phyloP scores from a whole-genome alignment of 2,797 vertebrate species.

The Poecilia picta region DNA sequence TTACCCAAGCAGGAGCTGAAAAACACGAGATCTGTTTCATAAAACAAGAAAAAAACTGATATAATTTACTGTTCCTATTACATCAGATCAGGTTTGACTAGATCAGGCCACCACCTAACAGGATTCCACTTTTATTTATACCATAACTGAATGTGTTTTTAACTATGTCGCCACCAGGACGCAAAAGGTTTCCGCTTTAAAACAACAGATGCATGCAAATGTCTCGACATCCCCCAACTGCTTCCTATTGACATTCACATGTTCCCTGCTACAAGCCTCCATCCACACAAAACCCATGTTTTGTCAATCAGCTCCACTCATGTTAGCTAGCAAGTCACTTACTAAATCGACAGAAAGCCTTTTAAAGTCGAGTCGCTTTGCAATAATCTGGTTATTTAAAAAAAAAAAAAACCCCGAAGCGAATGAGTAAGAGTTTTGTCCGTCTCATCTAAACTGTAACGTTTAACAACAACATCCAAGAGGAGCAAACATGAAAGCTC shows the following conservation, averaged over 20 bases:
- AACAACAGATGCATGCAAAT: neutral
- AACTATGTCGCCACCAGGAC: neutral
- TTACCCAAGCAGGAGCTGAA: neutral
- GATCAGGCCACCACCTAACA: neutral
- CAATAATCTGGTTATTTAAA: neutral
- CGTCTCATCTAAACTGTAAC: neutral
- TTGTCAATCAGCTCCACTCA: slow-evolving; percentile 49
- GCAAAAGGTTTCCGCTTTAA: slow-evolving; percentile 8
- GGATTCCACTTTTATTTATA: neutral
- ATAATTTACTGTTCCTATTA: neutral
- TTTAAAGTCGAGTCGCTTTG: neutral
- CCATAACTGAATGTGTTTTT: neutral
- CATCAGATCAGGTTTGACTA: neutral
- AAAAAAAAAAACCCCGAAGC: neutral
- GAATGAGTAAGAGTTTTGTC: neutral
- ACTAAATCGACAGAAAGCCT: slow-evolving; percentile 22
- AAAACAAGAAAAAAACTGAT: neutral
- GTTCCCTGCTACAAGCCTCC: neutral
- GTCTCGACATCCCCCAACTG: neutral
- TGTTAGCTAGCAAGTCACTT: slow-evolving; percentile 35
- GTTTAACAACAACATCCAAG: neutral
- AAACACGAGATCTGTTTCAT: neutral
- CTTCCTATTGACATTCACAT: neutral
- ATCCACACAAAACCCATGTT: neutral
- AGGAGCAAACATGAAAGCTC: slow-evolving; percentile 21